These are phyloP conservation scores for Halichoeres trimaculatus DNA, from an alignment of 2,113 vertebrate genomes.

Conservation along the genomic window DNA sequence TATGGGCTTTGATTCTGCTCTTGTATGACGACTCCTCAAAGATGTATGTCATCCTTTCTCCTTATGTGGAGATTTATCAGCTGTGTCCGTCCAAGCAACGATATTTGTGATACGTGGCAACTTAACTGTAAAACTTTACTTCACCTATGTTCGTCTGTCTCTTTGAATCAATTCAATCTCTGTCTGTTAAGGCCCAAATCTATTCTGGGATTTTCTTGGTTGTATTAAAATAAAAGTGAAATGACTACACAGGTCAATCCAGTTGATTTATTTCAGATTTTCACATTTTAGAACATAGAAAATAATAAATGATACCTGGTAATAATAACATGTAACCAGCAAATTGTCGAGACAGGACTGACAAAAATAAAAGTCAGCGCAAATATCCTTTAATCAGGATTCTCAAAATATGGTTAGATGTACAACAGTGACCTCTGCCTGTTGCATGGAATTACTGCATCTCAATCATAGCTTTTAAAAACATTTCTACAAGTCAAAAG, in stretches of 20 bases:
- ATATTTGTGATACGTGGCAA: no score
- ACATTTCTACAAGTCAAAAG: no score
- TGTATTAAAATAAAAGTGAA: not conserved
- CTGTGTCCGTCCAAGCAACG: no score
- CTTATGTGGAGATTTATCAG: not conserved
- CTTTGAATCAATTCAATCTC: not conserved
- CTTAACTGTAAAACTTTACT: no score
- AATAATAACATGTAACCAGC: not conserved
- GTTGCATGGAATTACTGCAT: not conserved
- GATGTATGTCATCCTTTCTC: no score
- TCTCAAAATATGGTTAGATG: not conserved
- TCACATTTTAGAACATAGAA: no score
- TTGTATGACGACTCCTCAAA: no score
- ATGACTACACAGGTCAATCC: not conserved
- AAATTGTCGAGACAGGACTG: not conserved
- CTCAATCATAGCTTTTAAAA: no score
- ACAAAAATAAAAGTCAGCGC: not conserved
- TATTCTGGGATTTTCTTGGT: not conserved
- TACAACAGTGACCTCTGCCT: constrained; percentile 45
- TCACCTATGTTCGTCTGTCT: no score
- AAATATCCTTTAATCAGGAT: not conserved
- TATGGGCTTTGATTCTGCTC: no score
- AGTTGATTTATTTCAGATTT: constrained; percentile 15
- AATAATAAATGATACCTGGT: no score
- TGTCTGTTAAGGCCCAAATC: no score